Percentiles rank a stretch among this genome's conserved stretches.
These are phyloP conservation scores for Aplochiton taeniatus DNA, from an alignment of 2,797 vertebrate genomes.

Conservation along the genomic window DNA sequence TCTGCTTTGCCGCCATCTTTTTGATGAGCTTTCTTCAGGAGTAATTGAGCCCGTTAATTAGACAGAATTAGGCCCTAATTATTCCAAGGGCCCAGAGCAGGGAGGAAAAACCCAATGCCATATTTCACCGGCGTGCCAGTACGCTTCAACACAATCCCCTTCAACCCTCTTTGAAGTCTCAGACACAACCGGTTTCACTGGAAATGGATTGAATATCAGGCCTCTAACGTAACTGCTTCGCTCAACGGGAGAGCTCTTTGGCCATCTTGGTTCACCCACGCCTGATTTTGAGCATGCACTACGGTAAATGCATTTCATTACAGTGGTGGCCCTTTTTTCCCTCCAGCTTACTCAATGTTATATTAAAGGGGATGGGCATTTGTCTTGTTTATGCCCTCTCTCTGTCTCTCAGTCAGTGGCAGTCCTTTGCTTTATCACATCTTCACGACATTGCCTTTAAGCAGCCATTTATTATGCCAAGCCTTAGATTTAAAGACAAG, in stretches of 20 bases:
- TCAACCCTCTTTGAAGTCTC: slow-evolving; percentile 71
- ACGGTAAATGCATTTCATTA: slow-evolving; percentile 77
- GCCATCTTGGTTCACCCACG: slow-evolving; percentile 70
- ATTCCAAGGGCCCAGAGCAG: slow-evolving; percentile 78
- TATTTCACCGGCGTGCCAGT: slow-evolving; percentile 71
- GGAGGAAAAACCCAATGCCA: slow-evolving; percentile 67
- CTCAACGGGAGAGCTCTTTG: slow-evolving; percentile 72
- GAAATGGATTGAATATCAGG: slow-evolving; percentile 76
- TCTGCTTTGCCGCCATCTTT: slow-evolving; percentile 77
- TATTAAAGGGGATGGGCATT: slow-evolving; percentile 74
- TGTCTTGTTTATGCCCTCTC: slow-evolving; percentile 76
- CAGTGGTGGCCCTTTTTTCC: slow-evolving; percentile 72
- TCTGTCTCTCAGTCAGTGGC: slow-evolving; percentile 69
- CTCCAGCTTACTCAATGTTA: slow-evolving; percentile 71
- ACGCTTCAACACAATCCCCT: slow-evolving; percentile 57
- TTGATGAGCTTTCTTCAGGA: slow-evolving; percentile 83
- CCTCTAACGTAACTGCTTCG: slow-evolving; percentile 65
- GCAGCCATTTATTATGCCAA: slow-evolving; percentile 63
- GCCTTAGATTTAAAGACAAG: slow-evolving; percentile 64
- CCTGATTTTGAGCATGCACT: slow-evolving; percentile 68
- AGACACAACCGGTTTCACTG: slow-evolving; percentile 67
- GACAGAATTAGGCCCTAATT: slow-evolving; percentile 83
- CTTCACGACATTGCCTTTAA: slow-evolving; percentile 73
- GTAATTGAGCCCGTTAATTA: slow-evolving; percentile 85
- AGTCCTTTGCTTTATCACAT: slow-evolving; percentile 73